Evolutionary conservation across 2,797 vertebrate genomes (phyloP).

Genomic region (Poliocrania exsul): DNA sequence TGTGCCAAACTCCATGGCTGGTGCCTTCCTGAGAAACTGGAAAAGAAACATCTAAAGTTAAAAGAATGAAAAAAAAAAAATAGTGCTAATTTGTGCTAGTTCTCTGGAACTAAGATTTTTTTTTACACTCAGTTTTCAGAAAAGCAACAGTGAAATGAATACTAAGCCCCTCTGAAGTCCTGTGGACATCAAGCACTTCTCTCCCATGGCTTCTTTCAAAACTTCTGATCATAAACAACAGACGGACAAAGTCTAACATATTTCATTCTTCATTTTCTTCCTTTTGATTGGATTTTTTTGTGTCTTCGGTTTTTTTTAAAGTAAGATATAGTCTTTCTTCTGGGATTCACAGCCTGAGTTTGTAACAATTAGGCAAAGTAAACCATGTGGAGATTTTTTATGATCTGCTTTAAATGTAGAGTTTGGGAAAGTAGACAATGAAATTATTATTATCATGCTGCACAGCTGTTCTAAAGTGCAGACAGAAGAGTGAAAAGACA

Average conservation of each 20-base stretch:
- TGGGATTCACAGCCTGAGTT: constrained; percentile 38
- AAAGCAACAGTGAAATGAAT: background rate
- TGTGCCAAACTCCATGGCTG: fast-evolving
- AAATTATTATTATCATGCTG: constrained; percentile 68
- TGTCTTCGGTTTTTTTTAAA: background rate
- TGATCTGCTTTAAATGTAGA: constrained; percentile 59
- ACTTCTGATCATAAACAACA: background rate
- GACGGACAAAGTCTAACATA: background rate
- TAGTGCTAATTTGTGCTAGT: background rate
- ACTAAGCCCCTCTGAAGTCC: background rate
- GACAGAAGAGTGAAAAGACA: constrained; percentile 23
- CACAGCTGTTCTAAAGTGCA: constrained; percentile 50
- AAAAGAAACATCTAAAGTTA: background rate
- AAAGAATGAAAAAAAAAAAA: background rate
- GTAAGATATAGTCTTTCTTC: constrained; percentile 17
- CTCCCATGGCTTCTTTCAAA: background rate
- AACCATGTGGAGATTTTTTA: constrained; percentile 36
- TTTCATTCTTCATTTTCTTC: background rate
- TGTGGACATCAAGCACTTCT: background rate
- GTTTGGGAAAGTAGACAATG: constrained; percentile 65
- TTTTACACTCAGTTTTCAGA: background rate
- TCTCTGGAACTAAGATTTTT: background rate
- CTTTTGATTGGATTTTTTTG: background rate
- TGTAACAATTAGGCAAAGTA: constrained; percentile 62
- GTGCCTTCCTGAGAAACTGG: background rate